Conservation (phyloP, 1,140 invertebrate species). For the Drosophila saltans region DNA sequence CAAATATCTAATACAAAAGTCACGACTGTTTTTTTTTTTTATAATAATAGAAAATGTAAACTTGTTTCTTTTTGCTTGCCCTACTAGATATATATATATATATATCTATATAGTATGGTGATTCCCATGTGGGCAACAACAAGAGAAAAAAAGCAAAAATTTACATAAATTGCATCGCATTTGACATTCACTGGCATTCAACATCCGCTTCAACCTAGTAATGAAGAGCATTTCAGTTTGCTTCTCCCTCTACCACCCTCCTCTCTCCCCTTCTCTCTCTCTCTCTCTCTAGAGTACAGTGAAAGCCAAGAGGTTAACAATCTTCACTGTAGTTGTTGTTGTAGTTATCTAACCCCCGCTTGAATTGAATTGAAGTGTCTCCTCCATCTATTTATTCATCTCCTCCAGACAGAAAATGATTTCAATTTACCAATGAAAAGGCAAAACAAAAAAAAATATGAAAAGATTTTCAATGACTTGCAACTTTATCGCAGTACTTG, state of each 20-base stretch:
- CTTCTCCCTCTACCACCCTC: slow-evolving; percentile 8
- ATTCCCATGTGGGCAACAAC: slow-evolving; percentile 29
- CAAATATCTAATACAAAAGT: slow-evolving; percentile 21
- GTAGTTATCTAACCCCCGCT: slow-evolving; percentile 4
- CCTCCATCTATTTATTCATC: neutral
- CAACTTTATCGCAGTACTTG: neutral
- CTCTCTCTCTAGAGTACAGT: slow-evolving; percentile 22
- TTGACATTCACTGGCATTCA: slow-evolving; percentile 54
- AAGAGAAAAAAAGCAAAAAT: slow-evolving; percentile 32
- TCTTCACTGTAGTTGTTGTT: neutral
- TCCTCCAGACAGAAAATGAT: neutral
- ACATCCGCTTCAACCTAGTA: slow-evolving; percentile 67
- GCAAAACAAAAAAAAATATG: neutral
- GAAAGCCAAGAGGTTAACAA: slow-evolving; percentile 30
- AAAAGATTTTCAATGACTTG: slow-evolving; percentile 6
- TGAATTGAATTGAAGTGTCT: slow-evolving; percentile 1
- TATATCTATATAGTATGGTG: slow-evolving; percentile 13
- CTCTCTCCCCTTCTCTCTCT: neutral
- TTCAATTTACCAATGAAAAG: neutral
- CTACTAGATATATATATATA: slow-evolving; percentile 14
- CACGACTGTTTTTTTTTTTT: neutral
- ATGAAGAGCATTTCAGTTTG: slow-evolving; percentile 30
- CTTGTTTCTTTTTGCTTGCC: slow-evolving; percentile 11
- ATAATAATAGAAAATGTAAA: slow-evolving; percentile 18
- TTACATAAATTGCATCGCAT: slow-evolving; percentile 67